Percentiles rank a stretch among this genome's conserved stretches.
Evolutionary conservation across 2,113 vertebrate genomes (phyloP).

Genomic region (Rhabdomys dilectus): DNA sequence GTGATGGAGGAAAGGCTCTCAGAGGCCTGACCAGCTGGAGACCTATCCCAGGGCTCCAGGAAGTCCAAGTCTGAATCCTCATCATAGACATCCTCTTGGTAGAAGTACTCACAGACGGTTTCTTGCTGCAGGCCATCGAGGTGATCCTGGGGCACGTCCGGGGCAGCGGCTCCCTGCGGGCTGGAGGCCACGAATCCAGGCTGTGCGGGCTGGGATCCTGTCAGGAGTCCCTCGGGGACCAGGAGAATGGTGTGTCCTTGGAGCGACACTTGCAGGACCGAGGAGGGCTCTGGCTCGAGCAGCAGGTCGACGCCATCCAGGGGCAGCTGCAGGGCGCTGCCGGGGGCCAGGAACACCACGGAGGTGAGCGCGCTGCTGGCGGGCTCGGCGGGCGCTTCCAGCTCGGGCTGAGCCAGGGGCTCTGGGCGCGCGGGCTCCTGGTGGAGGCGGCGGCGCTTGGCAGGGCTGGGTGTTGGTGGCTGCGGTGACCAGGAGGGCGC

Average conservation of each 20-base stretch:
- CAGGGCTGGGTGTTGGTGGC: neutral
- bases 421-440: neutral
- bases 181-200: too few species aligned
- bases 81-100: neutral
- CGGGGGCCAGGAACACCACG: neutral
- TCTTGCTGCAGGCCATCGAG: neutral
- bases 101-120: neutral
- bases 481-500: neutral
- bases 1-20: neutral
- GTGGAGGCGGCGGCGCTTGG: conserved; percentile 34
- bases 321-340: conserved; percentile 15
- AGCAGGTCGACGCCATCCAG: conserved; percentile 12
- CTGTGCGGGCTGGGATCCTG: accelerated
- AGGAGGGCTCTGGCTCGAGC: neutral
- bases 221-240: neutral
- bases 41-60: neutral
- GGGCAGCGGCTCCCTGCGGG: neutral
- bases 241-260: conserved; percentile 14
- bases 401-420: neutral
- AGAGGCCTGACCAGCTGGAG: neutral
- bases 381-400: neutral
- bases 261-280: conserved; percentile 36
- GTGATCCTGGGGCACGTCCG: neutral
- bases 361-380: neutral
- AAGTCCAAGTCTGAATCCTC: neutral